Evolutionary conservation across 2,113 vertebrate species (phyloP).

Genomic region (Oncorhynchus mykiss): DNA sequence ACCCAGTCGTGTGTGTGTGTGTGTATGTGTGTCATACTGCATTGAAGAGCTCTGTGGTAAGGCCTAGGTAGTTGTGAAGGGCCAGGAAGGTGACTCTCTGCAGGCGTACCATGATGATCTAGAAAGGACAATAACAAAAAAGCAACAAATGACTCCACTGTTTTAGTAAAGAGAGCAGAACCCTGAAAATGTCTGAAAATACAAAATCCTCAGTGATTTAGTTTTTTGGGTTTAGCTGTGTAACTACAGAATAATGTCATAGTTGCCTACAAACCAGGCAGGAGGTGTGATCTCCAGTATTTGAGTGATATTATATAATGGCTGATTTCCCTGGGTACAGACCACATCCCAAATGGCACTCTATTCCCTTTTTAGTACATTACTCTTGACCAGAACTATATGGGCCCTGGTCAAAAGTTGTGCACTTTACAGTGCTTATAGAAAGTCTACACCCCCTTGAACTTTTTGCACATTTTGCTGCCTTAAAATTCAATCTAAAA

Average conservation of each 20-base stretch:
- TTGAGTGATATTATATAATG: neutral
- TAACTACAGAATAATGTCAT: neutral
- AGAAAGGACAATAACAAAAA: conserved; percentile 1
- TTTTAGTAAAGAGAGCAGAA: neutral
- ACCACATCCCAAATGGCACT: no score
- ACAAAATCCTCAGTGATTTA: neutral
- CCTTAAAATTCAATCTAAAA: no score
- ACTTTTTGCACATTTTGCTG: no score
- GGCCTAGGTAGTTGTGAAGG: conserved; percentile 91
- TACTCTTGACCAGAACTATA: no score
- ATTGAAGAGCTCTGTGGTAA: conserved; percentile 93
- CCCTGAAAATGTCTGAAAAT: neutral
- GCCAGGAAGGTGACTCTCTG: conserved; percentile 94
- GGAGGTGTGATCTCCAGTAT: no score
- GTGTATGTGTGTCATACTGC: conserved; percentile 64
- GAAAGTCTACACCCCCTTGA: no score
- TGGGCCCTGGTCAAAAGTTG: no score
- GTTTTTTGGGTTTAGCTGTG: neutral
- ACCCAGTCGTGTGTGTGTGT: neutral
- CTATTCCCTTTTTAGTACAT: no score
- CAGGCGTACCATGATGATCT: conserved; percentile 97
- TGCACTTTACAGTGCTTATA: no score
- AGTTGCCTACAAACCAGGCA: no score
- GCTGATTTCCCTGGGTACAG: no score
- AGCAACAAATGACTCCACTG: neutral